A percentile compares a stretch with the other conserved stretches of the same genome.
Evolutionary conservation across 1,140 invertebrate species (phyloP).

Genomic region (Colletes latitarsis): DNA sequence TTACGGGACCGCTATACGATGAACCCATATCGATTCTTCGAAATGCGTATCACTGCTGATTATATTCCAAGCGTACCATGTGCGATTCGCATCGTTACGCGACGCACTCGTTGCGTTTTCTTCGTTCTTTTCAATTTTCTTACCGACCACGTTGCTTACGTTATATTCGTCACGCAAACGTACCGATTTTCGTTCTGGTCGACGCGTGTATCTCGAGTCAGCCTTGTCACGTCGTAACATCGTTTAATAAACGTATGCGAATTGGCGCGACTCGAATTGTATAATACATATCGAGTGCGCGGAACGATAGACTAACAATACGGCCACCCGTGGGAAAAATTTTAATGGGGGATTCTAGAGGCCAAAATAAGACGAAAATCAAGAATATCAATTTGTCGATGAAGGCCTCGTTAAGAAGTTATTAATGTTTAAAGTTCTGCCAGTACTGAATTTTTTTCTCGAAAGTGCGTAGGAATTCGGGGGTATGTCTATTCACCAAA

Average conservation of each 20-base stretch:
- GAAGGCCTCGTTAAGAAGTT: too few species aligned
- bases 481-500: too few species aligned
- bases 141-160: background rate
- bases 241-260: background rate
- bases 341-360: too few species aligned
- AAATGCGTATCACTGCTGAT: constrained; percentile 8
- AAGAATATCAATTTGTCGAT: too few species aligned
- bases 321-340: too few species aligned
- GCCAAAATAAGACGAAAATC: too few species aligned
- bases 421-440: too few species aligned
- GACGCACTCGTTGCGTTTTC: too few species aligned
- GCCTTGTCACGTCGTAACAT: background rate
- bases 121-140: background rate
- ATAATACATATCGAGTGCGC: background rate
- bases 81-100: background rate
- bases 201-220: background rate
- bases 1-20: constrained; percentile 47
- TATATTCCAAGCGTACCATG: background rate
- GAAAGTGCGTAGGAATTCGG: too few species aligned
- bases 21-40: constrained; percentile 50
- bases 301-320: background rate
- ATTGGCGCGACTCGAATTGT: background rate
- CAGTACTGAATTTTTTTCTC: too few species aligned
- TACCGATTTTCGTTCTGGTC: background rate
- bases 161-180: too few species aligned